These are phyloP conservation scores for Bombus confusus DNA, from an alignment of 1,140 invertebrate species.

Conservation along the genomic window DNA sequence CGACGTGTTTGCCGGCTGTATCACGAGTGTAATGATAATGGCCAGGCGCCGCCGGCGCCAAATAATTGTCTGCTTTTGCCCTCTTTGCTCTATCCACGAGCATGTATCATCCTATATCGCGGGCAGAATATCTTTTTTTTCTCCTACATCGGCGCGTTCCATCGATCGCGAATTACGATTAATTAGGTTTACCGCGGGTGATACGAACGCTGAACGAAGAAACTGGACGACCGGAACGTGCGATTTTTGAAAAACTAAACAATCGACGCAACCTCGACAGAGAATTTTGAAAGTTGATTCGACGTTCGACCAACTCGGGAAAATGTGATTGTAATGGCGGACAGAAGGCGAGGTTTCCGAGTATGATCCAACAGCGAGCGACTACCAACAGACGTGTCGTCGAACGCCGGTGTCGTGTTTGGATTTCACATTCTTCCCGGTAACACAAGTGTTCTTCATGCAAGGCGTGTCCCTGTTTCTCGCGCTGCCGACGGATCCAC, in stretches of 20 bases:
- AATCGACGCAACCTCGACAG: too few species aligned
- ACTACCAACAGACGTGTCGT: background rate
- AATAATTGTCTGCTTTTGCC: constrained; percentile 48
- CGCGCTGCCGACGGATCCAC: constrained; percentile 51
- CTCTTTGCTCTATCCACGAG: constrained; percentile 23
- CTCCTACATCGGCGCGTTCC: background rate
- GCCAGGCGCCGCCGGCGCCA: constrained; percentile 52
- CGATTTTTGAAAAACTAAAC: too few species aligned
- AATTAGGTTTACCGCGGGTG: background rate
- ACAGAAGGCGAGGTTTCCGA: too few species aligned
- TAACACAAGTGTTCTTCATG: constrained; percentile 57
- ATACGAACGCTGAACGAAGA: too few species aligned
- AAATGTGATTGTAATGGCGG: too few species aligned
- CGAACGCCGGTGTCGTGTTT: constrained; percentile 39
- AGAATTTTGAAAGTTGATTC: too few species aligned
- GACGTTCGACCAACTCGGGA: too few species aligned
- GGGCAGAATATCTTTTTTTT: background rate
- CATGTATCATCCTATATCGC: constrained; percentile 45
- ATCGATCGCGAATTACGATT: constrained; percentile 25
- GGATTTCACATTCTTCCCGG: constrained; percentile 56
- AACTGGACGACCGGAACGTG: accelerated
- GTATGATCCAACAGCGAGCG: too few species aligned
- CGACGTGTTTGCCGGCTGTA: constrained; percentile 3
- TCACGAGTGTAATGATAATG: constrained; percentile 55
- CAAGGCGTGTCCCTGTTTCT: constrained; percentile 44